Percentiles rank a stretch among this genome's conserved stretches.
phyloP scores from a whole-genome alignment of 2,888 invertebrate species.

The Trissolcus brochymenae region DNA sequence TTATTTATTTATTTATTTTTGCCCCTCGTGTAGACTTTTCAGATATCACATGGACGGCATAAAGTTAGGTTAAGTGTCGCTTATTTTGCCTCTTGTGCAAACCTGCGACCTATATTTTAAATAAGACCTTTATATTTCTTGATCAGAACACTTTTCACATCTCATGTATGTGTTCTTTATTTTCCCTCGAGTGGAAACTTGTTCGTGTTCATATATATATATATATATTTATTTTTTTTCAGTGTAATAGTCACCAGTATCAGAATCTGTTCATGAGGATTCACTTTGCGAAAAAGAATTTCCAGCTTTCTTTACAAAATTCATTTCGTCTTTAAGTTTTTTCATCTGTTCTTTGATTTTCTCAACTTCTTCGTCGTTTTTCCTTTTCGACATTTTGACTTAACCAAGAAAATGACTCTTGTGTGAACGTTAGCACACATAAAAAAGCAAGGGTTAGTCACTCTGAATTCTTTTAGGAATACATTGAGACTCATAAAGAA shows the following conservation, averaged over 20 bases:
- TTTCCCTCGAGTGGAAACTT: neutral
- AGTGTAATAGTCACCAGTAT: neutral
- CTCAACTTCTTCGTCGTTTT: neutral
- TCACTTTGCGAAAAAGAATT: neutral
- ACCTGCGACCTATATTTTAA: slow-evolving; percentile 5
- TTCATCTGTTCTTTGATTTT: neutral
- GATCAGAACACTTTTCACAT: neutral
- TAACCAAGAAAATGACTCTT: neutral
- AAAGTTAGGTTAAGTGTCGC: slow-evolving; percentile 3
- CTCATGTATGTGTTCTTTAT: neutral
- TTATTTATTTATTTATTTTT: no score
- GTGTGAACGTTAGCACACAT: slow-evolving; percentile 13
- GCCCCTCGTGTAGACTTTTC: neutral
- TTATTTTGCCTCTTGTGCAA: slow-evolving; percentile 22
- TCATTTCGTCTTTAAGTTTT: neutral
- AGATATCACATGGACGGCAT: neutral
- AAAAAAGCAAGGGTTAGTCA: no score
- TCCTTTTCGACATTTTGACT: slow-evolving; percentile 4
- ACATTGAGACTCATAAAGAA: no score
- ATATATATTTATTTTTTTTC: no score
- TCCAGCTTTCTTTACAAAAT: neutral
- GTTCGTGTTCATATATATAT: neutral
- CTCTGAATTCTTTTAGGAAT: no score
- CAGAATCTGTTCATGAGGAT: neutral
- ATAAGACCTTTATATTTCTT: neutral